Evolutionary conservation across 92 coral and sea anemone species (phyloP).

Genomic region (Heteractis magnifica): DNA sequence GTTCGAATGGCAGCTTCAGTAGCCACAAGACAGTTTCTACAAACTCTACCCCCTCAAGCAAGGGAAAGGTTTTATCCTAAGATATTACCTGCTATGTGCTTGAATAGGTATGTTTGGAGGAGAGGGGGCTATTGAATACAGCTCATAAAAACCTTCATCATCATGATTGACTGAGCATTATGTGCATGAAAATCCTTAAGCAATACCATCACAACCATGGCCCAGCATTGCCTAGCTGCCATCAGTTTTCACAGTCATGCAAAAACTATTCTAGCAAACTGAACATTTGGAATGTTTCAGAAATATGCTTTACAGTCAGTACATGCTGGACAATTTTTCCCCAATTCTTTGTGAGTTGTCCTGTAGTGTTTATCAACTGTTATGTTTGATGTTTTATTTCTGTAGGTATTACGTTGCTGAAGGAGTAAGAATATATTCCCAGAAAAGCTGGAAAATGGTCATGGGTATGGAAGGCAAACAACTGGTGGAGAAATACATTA

Average conservation of each 20-base stretch:
- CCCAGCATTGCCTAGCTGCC: too few species aligned
- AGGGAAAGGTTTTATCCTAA: constrained; percentile 85
- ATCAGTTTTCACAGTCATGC: too few species aligned
- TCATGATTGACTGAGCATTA: too few species aligned
- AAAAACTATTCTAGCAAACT: too few species aligned
- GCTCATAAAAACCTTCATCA: too few species aligned
- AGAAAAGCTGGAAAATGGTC: constrained; percentile 93
- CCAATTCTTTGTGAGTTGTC: too few species aligned
- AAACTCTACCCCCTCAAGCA: constrained; percentile 79
- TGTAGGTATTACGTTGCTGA: constrained; percentile 92
- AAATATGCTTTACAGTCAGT: too few species aligned
- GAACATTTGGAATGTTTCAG: too few species aligned
- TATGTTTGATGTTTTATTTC: not conserved
- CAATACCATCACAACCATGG: too few species aligned
- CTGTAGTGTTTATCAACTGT: not conserved
- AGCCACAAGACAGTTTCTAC: constrained; percentile 91
- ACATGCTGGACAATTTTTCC: too few species aligned
- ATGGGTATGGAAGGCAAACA: constrained; percentile 85
- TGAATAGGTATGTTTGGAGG: constrained; percentile 83
- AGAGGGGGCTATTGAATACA: too few species aligned
- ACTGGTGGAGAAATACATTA: constrained; percentile 87
- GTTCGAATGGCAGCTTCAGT: constrained; percentile 93
- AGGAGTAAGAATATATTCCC: constrained; percentile 97
- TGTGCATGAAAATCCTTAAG: too few species aligned
- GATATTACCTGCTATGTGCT: constrained; percentile 94